phyloP scores from a whole-genome alignment of 2,113 vertebrate genomes.

The Tragelaphus imberbis region DNA sequence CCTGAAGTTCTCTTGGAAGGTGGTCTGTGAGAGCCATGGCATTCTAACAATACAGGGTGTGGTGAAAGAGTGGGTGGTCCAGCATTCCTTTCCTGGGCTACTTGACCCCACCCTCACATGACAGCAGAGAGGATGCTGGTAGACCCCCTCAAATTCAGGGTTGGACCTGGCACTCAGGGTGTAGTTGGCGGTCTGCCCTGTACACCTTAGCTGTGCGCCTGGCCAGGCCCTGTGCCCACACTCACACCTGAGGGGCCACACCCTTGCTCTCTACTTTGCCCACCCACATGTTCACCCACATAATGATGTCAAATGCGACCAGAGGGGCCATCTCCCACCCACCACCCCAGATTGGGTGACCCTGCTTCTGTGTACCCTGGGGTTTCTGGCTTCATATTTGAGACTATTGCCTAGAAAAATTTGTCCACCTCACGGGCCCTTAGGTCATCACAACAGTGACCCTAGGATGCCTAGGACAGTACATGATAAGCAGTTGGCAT shows the following conservation, averaged over 20 bases:
- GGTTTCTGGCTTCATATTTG: background rate
- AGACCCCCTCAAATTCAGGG: background rate
- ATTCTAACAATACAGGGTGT: background rate
- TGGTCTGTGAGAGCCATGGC: background rate
- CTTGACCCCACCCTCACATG: background rate
- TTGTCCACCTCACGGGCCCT: too few species aligned
- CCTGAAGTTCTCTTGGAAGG: background rate
- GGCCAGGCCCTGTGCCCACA: background rate
- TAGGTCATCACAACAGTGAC: background rate
- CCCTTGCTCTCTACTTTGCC: accelerated
- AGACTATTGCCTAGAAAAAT: background rate
- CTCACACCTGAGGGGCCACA: background rate
- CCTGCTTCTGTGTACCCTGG: background rate
- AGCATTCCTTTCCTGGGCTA: too few species aligned
- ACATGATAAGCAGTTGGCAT: background rate
- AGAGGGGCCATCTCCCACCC: too few species aligned
- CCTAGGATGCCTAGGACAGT: background rate
- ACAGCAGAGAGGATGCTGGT: too few species aligned
- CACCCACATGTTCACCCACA: too few species aligned
- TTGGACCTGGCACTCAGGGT: background rate
- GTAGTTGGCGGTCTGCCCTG: too few species aligned
- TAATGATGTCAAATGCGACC: background rate
- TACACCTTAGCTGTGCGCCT: accelerated
- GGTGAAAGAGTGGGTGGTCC: background rate
- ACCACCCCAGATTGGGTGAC: background rate